Evolutionary conservation across 2,113 vertebrate species (phyloP).

Genomic region (Catharus fuscescens): DNA sequence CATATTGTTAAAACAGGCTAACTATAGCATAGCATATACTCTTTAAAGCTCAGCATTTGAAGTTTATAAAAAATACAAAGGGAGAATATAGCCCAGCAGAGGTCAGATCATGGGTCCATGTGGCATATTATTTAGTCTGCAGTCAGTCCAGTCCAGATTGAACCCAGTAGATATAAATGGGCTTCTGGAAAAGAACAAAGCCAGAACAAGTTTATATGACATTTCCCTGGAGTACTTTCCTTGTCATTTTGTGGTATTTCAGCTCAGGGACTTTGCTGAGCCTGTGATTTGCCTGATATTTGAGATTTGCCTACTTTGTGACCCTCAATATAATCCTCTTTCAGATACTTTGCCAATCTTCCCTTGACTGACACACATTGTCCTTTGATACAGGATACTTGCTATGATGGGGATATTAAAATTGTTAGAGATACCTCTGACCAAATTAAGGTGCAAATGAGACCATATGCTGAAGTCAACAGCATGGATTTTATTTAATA

Average conservation of each 20-base stretch:
- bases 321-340: background rate
- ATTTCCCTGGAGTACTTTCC: background rate
- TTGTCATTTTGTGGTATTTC: background rate
- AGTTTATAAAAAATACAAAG: background rate
- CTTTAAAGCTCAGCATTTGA: background rate
- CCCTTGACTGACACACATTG: background rate
- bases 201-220: background rate
- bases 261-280: background rate
- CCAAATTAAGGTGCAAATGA: background rate
- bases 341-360: background rate
- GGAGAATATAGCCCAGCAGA: background rate
- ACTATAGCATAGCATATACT: background rate
- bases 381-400: background rate
- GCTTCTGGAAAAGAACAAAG: background rate
- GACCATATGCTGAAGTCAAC: background rate
- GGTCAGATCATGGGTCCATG: background rate
- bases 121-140: background rate
- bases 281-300: background rate
- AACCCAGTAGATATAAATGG: background rate
- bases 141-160: background rate
- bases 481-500: background rate
- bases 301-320: background rate
- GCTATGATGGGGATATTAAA: accelerated
- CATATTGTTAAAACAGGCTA: background rate
- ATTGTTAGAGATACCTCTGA: background rate